Conservation (phyloP, 1,140 invertebrate species). For the Dendrolimus kikuchii region DNA sequence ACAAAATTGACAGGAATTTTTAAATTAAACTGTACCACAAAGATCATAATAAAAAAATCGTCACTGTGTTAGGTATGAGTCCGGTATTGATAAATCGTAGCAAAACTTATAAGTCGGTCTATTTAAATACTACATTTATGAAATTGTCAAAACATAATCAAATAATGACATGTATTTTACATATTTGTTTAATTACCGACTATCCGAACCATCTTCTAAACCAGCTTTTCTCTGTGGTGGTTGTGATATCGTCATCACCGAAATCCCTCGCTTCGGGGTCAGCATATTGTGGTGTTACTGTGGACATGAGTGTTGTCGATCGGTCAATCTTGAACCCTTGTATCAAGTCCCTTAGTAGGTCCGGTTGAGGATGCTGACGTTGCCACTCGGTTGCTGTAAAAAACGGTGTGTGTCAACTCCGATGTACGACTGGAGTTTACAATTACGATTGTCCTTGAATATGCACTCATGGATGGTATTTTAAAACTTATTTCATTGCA, state of each 20-base stretch:
- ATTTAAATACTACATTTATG: too few relatives aligned
- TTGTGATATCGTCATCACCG: slow-evolving; percentile 12
- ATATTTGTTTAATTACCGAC: neutral
- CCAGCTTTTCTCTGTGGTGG: slow-evolving; percentile 18
- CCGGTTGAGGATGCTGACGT: slow-evolving; percentile 22
- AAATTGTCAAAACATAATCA: neutral
- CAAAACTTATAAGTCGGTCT: too few relatives aligned
- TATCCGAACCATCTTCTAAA: slow-evolving; percentile 14
- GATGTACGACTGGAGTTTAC: too few relatives aligned
- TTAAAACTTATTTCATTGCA: too few relatives aligned
- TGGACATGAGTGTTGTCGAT: slow-evolving; percentile 3
- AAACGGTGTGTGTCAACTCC: neutral
- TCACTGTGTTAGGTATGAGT: too few relatives aligned
- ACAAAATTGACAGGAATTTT: too few relatives aligned
- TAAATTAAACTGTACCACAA: too few relatives aligned
- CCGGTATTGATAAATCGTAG: too few relatives aligned
- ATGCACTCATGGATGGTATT: too few relatives aligned
- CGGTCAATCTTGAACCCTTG: slow-evolving; percentile 37
- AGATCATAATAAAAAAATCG: too few relatives aligned
- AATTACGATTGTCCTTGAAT: too few relatives aligned
- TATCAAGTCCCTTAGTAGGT: slow-evolving; percentile 38
- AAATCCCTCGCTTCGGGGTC: slow-evolving; percentile 25
- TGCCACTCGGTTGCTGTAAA: slow-evolving; percentile 37
- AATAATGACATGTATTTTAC: neutral
- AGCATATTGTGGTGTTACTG: slow-evolving; percentile 24